Evolutionary conservation across 2,797 vertebrate species (phyloP).

Genomic region (Pangasius macronema): DNA sequence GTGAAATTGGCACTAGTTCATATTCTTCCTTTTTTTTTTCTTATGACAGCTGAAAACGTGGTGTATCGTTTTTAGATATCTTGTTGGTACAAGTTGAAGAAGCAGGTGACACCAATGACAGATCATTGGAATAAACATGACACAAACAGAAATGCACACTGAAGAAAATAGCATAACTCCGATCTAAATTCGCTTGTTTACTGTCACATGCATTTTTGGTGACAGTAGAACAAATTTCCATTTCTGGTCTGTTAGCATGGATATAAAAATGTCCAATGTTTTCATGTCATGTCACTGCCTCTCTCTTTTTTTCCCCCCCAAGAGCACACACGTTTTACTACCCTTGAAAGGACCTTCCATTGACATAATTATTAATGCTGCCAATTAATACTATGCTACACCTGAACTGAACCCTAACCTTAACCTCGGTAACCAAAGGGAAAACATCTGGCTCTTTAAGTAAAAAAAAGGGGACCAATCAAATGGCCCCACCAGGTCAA

Average conservation of each 20-base stretch:
- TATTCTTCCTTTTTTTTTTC: not conserved
- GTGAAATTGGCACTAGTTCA: not conserved
- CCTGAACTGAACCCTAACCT: not conserved
- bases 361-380: not conserved
- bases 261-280: conserved; percentile 4
- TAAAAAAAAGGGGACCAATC: not conserved
- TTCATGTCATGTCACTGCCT: not conserved
- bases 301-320: not conserved
- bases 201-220: conserved; percentile 7
- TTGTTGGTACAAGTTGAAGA: conserved; percentile 27
- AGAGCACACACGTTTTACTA: not conserved
- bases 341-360: not conserved
- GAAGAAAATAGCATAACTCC: conserved; percentile 6
- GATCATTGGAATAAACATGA: conserved; percentile 17
- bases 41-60: conserved; percentile 25
- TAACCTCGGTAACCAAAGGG: not conserved
- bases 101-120: conserved; percentile 16
- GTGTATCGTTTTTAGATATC: not conserved
- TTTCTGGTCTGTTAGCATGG: conserved; percentile 3
- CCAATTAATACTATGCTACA: not conserved
- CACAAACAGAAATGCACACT: not conserved
- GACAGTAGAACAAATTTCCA: not conserved
- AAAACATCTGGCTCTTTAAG: not conserved
- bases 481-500: not conserved
- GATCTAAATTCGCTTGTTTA: conserved; percentile 6